Evolutionary conservation across 2,888 invertebrate species (phyloP), one percentile per base, ranked within the genome.

Genomic region (Nomada goodeniana): DNA sequence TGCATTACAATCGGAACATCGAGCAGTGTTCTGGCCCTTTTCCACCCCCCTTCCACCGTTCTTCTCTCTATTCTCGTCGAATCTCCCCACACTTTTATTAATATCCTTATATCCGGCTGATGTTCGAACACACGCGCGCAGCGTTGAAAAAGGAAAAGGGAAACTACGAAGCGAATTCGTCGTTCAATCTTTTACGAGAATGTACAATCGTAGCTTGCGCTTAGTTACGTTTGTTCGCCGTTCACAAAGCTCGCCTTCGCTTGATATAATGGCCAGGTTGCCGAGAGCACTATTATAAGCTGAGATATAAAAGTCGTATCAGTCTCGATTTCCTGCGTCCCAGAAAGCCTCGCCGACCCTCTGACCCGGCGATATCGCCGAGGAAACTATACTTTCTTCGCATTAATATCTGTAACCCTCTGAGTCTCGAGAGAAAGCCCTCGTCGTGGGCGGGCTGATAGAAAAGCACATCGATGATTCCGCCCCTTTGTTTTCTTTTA

Each of bases 391-490:
- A 80, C 80, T 82, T 77, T 76, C 60, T 42, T 70, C 59, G 29
- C 87, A 60, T 87, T 83, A 86, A 83, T 86, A 81, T 78, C 87
- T 55, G 80, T 80, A 85, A 76, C 83, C 10, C 47, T 47, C 47
- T 29, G 64, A 64, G 72, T 70, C 83, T 59, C 57, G 44, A 20
- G 68, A 77, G 67, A 36, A 69, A 76, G 57, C 52, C 44, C 36
- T 20, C 59, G 5, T 55, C n/a, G 61, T 52, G 59, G 18, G 11
- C 29, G 15, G 44, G 36, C n/a, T 36, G 47, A 73, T 67, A 47
- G 69, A 70, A 68, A 78, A 71, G 52, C 52, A 74, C 50, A 65
- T 42, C 44, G 73, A 72, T 79, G 74, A n/a, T 36, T 36, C 18
- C 52, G 44, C 63, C n/a, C 29, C 44, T 72, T 36, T 70, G 63